Evolutionary conservation across 2,113 vertebrate species (phyloP), one percentile per base, ranked within the genome.

Genomic region (Thalassoma bifasciatum): DNA sequence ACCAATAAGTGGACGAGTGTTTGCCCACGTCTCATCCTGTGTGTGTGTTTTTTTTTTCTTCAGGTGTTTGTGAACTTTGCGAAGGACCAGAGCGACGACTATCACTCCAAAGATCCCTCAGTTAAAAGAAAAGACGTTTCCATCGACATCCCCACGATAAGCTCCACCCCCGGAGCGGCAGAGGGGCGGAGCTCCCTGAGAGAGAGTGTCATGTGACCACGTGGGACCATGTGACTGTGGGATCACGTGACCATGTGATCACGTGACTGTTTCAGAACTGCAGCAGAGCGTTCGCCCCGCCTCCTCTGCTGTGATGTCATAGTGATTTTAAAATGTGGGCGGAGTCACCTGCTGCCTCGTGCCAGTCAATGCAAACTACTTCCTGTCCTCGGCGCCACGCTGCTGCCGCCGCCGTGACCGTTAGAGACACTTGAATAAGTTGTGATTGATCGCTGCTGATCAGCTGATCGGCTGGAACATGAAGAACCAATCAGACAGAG

Each of bases 51-150:
- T n/a, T 51, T 75, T n/a, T n/a, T n/a, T n/a, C n/a, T n/a, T 44
- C 81, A 99, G 98, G 98, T 99, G 86, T 99, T 99, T 87, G 97
- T 99, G 88, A 99, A 99, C 93, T 99, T 99, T 84, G 98, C 98
- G 52, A 99, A 98, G 94, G 98, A 99, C 95, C 98, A 99, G 95
- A 99, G 97, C 9, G 97, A 99, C 0, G 98, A 99, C 6, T 97
- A 99, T 88, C 95, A 95, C 86, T 94, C 94, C 66, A 98, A 98
- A 90, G 96, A 98, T 85, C 86, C 92, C 36, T 96, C 96, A 2
- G 91, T 98, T 82, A 94, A 96, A 72, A 95, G 95, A 83, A 96
- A 95, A 81, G 96, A 97, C 59, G 94, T 94, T 38, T 78, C 93
- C 34, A 88, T 97, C 65, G 90, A 96, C 53, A 91, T 97, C 54